These are phyloP conservation scores for Gastrophryne carolinensis DNA, from an alignment of 2,797 vertebrate genomes.

Conservation along the genomic window DNA sequence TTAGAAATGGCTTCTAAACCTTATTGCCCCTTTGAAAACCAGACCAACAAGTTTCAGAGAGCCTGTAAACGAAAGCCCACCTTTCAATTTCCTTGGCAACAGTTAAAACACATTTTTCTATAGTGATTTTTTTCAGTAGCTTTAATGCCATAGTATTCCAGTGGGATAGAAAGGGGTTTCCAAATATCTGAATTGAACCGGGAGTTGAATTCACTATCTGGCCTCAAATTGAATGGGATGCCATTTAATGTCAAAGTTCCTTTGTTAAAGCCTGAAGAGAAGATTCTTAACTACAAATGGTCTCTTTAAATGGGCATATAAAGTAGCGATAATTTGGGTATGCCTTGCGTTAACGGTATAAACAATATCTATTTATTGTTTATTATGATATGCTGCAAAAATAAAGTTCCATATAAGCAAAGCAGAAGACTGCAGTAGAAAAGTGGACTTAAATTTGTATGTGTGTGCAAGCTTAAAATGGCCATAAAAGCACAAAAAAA, in stretches of 20 bases:
- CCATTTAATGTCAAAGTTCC: background rate
- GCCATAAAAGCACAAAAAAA: no score
- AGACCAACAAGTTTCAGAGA: conserved; percentile 39
- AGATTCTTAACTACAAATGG: background rate
- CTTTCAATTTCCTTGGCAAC: conserved; percentile 52
- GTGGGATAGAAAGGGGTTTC: conserved; percentile 34
- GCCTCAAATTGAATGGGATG: conserved; percentile 10
- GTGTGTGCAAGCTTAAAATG: no score
- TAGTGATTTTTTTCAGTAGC: conserved; percentile 10
- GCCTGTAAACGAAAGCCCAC: conserved; percentile 40
- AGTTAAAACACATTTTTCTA: conserved; percentile 46
- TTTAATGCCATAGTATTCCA: conserved; percentile 32
- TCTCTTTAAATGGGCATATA: no score
- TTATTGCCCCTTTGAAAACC: conserved; percentile 35
- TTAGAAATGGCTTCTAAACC: conserved; percentile 34
- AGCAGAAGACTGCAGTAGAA: no score
- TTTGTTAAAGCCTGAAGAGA: background rate
- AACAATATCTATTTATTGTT: no score
- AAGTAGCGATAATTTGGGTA: no score
- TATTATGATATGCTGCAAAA: no score
- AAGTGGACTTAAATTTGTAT: no score
- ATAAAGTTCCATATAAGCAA: no score
- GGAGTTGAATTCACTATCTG: conserved; percentile 16
- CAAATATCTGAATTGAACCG: conserved; percentile 20
- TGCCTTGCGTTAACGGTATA: no score